phyloP scores from a whole-genome alignment of 2,797 vertebrate genomes.

The Pogoniulus pusillus region DNA sequence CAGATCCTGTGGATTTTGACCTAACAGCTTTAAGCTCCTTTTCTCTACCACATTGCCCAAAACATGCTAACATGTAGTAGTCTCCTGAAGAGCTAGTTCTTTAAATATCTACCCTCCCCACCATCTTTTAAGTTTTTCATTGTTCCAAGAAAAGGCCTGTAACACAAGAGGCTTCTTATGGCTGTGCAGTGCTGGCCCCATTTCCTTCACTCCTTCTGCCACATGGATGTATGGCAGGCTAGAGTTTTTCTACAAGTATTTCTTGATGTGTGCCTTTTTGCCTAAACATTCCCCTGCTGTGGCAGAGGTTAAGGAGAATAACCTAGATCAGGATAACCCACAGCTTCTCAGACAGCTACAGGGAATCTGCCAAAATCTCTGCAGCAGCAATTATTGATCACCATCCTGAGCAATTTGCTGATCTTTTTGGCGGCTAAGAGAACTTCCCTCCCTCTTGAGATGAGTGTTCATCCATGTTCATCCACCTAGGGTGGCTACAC shows the following conservation, averaged over 20 bases:
- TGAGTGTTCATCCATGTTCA: not conserved
- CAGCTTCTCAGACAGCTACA: not conserved
- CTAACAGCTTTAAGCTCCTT: not conserved
- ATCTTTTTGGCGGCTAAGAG: not conserved
- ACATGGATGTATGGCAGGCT: accelerated
- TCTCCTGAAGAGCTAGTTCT: not conserved
- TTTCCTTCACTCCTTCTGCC: not conserved
- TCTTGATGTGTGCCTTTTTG: not conserved
- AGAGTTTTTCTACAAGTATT: not conserved
- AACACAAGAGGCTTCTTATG: accelerated
- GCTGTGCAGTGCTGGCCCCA: accelerated
- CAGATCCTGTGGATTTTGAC: not conserved
- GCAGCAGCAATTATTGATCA: not conserved
- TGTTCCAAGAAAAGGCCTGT: not conserved
- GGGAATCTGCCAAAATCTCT: not conserved
- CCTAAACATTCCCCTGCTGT: not conserved
- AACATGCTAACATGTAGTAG: not conserved
- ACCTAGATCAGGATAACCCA: not conserved
- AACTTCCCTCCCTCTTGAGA: accelerated
- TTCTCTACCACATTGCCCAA: not conserved
- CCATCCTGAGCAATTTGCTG: not conserved
- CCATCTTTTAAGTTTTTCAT: not conserved
- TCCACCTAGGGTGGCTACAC: not conserved
- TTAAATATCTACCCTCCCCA: not conserved
- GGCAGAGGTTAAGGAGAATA: not conserved